Base-by-base conservation (phyloP, 2,797 vertebrate species). In the Melanotaenia parkinsoni region DNA sequence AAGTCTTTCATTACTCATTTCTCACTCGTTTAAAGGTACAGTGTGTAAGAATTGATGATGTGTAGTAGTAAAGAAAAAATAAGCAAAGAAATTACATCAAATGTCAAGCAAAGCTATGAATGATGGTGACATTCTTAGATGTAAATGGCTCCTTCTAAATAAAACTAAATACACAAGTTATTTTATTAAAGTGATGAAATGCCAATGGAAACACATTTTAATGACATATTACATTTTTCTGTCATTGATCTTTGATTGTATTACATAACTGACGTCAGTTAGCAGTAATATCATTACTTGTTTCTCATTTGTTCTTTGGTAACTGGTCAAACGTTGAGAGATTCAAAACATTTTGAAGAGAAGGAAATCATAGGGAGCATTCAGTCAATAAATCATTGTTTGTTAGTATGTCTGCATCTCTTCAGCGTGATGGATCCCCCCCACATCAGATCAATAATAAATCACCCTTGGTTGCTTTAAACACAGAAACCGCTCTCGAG, bases 371-470 rank as follows among this genome's bases (percentile, higher is more conserved):
- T 24, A 8, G 16, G 12, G 13, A 7, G 13, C 12, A 6, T 33
- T 24, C 37, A 37, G 51, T 66, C 43, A 10, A 38, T 20, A 18
- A 43, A 67, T 61, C 47, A 75, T 45, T 37, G 10, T 64, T 74
- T 68, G 11, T n/a, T 43, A 13, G 32, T 16, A n/a, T 62, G 47
- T 77, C 20, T 79, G 40, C 3, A 33, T 74, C 43, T 76, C 59
- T 71, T 71, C 45, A 40, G 61, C 38, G 9, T 77, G 35, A 59
- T 20, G 60, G 58, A 81, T 45, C 0, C 54, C 33, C 30, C 53
- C 30, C 5, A 0, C 63, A 77, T 62, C 62, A 76, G 61, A 85
- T 86, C 74, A 84, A 75, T 88, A 83, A 90, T 90, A 74, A 78
- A 85, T 90, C 69, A 81, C 62, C 79, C 60, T 53, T 74, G n/a